Percentiles rank a stretch among this genome's conserved stretches.
These are phyloP conservation scores for Etheostoma spectabile DNA, from an alignment of 2,113 vertebrate species.

Conservation along the genomic window DNA sequence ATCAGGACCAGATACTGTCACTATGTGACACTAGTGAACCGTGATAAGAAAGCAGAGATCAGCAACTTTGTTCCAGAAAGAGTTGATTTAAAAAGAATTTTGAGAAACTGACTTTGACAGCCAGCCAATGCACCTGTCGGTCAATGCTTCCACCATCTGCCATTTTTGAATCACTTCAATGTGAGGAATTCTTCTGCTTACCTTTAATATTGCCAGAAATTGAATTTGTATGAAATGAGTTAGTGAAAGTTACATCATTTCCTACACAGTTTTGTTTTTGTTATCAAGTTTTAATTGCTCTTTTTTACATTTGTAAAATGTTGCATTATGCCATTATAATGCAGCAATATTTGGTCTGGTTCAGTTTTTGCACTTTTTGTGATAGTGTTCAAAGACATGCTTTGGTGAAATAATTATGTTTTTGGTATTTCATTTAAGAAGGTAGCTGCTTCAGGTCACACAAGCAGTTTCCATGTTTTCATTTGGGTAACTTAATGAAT, in stretches of 20 bases:
- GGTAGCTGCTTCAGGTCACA: not conserved
- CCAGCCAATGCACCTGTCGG: conserved; percentile 1
- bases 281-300: not conserved
- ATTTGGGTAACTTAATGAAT: conserved; percentile 11
- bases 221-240: not conserved
- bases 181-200: conserved; percentile 17
- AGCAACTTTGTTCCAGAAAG: conserved; percentile 7
- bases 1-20: conserved; percentile 14
- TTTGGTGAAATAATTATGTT: not conserved
- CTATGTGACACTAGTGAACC: conserved; percentile 20
- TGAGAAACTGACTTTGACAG: conserved; percentile 24
- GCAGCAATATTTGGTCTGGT: not conserved
- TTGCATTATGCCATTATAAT: not conserved
- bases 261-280: not conserved
- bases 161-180: conserved; percentile 1
- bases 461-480: not conserved
- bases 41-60: conserved; percentile 19
- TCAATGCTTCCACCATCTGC: conserved; percentile 17
- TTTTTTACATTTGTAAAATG: not conserved
- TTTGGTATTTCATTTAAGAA: not conserved
- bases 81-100: not conserved
- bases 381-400: not conserved
- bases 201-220: conserved; percentile 3
- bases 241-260: not conserved
- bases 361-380: not conserved